A percentile compares a stretch with the other conserved stretches of the same genome.
phyloP scores from a whole-genome alignment of 2,888 invertebrate species.

The Sepioteuthis lessoniana region DNA sequence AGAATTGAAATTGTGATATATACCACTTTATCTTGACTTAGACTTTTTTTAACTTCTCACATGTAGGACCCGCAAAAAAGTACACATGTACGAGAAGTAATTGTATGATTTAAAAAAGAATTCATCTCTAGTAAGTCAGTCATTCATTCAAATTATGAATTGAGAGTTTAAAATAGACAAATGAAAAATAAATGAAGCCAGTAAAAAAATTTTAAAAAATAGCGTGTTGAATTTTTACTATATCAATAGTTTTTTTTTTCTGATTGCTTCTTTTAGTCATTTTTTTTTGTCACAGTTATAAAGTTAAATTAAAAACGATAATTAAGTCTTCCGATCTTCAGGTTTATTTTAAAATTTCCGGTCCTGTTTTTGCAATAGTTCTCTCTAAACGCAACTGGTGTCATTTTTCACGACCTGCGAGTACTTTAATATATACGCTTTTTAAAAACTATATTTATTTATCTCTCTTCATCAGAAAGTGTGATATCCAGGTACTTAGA shows the following conservation, averaged over 20 bases:
- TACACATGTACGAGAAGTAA: background rate
- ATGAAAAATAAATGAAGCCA: too few relatives aligned
- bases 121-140: background rate
- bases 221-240: too few relatives aligned
- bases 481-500: too few relatives aligned
- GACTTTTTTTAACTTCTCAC: background rate
- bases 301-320: background rate
- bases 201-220: too few relatives aligned
- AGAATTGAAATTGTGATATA: background rate
- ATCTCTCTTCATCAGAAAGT: too few relatives aligned
- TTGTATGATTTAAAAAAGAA: background rate
- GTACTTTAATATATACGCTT: background rate
- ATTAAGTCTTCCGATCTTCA: background rate
- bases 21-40: background rate
- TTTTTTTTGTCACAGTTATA: too few relatives aligned
- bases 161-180: too few relatives aligned
- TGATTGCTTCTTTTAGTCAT: too few relatives aligned
- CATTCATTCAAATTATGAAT: background rate
- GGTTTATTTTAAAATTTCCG: background rate
- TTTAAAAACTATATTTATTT: background rate
- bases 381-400: background rate
- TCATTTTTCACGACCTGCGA: background rate
- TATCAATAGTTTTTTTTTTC: too few relatives aligned
- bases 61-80: background rate
- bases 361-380: background rate